Base-by-base conservation (phyloP, 2,888 invertebrate species). In the Salticus scenicus region DNA sequence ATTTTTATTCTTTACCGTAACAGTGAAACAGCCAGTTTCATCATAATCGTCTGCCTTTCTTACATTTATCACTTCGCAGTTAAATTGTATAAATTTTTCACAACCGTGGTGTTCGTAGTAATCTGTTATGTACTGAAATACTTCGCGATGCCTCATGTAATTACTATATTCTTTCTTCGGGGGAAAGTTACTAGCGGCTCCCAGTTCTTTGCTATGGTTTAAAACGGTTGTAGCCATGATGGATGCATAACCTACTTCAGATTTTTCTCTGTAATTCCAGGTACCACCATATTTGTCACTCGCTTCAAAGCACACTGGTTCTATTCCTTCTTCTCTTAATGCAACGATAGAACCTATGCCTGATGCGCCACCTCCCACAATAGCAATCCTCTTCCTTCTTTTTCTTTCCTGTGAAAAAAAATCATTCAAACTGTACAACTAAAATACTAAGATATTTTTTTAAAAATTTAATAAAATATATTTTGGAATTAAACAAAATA, bases 131-230 rank as follows among this genome's bases (percentile, higher is more conserved):
- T 92, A 92, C 79, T 90, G 87, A 73, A 89, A 71, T 0, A 91
- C 90, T 82, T 90, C 89, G 37, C 84, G 80, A 87, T 92, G 92
- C 72, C 91, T 91, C 90, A 92, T 91, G 89, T 91, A 92, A 80
- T 91, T 91, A n/a, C 92, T 91, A 85, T 90, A 91, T 20, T 92
- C 89, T 51, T 90, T 76, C 17, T 85, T 72, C 1, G 91, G 91
- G 1, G 92, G 92, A 88, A 92, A 92, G 89, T 92, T 90, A 74
- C 91, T 91, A 88, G 90, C 91, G 0, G 91, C 89, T 14, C 89
- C 90, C 89, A 91, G 89, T 87, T 90, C 91, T 88, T 92, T 92
- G 79, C 90, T 90, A 2, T 90, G 37, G 88, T 92, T 91, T 87
- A 90, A 90, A 17, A 91, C 89, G 0, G 91, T 91, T 4, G 89